These are phyloP conservation scores for Podarcis siculus DNA, from an alignment of 2,797 vertebrate genomes.

Conservation along the genomic window DNA sequence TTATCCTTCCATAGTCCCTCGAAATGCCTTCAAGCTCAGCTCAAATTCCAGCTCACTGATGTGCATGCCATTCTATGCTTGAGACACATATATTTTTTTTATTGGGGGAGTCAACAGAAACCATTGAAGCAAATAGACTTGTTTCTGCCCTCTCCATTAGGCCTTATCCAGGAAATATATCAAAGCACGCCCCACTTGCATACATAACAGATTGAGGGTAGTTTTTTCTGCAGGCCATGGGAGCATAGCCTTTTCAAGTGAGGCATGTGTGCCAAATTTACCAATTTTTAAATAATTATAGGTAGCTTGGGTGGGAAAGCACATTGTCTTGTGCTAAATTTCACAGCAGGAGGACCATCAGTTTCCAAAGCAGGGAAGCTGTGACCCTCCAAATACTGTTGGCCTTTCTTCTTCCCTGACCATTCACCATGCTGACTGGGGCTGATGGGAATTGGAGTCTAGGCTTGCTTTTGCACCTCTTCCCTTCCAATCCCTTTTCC, in stretches of 20 bases:
- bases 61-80: not conserved
- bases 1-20: slow-evolving; percentile 11
- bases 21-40: slow-evolving; percentile 25
- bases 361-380: not conserved
- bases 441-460: not conserved
- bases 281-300: not conserved
- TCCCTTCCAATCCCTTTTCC: too few relatives aligned
- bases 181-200: not conserved
- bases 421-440: not conserved
- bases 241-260: not conserved
- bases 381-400: too few relatives aligned
- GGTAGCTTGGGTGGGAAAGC: not conserved
- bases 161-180: not conserved
- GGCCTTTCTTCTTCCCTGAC: not conserved
- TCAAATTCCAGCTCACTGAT: slow-evolving; percentile 2
- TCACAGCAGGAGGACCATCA: not conserved
- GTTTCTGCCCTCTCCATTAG: not conserved
- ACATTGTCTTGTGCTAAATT: not conserved
- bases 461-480: not conserved
- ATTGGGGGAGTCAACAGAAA: not conserved
- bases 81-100: not conserved
- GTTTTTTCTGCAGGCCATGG: not conserved
- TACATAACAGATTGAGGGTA: not conserved
- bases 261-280: not conserved
- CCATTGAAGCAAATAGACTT: not conserved